phyloP scores from a whole-genome alignment of 2,113 vertebrate genomes.

The Tachycineta bicolor region DNA sequence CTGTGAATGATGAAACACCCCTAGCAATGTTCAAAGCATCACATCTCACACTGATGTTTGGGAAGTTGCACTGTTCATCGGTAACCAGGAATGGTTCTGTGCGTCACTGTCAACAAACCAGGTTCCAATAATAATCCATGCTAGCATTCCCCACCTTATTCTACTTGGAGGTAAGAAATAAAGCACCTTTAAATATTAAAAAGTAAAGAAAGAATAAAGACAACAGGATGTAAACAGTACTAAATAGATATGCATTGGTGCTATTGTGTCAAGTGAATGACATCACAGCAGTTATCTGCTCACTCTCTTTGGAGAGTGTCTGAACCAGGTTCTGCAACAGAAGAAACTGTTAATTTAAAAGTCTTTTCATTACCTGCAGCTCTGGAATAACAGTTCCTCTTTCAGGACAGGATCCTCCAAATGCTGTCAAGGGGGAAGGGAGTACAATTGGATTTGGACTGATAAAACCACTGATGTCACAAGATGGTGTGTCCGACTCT shows the following conservation, averaged over 20 bases:
- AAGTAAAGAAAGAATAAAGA: not conserved
- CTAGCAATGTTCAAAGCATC: not conserved
- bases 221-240: not conserved
- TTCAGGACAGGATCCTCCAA: slow-evolving; percentile 89
- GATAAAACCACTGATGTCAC: slow-evolving; percentile 87
- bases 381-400: slow-evolving; percentile 92
- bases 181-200: not conserved
- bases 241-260: not conserved
- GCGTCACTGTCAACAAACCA: not conserved
- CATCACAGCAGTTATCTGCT: not conserved
- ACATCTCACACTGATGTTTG: not conserved
- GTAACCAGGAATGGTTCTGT: not conserved
- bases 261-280: not conserved
- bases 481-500: slow-evolving; percentile 74
- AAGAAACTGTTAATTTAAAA: not conserved
- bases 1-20: not conserved
- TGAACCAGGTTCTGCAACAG: not conserved
- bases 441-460: slow-evolving; percentile 93
- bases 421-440: slow-evolving; percentile 91
- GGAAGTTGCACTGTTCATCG: not conserved
- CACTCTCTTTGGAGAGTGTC: not conserved
- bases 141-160: not conserved
- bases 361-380: slow-evolving; percentile 82
- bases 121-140: not conserved
- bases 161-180: not conserved